Percentiles rank a stretch among this genome's conserved stretches.
phyloP scores from a whole-genome alignment of 2,797 vertebrate species.

The Masticophis lateralis region DNA sequence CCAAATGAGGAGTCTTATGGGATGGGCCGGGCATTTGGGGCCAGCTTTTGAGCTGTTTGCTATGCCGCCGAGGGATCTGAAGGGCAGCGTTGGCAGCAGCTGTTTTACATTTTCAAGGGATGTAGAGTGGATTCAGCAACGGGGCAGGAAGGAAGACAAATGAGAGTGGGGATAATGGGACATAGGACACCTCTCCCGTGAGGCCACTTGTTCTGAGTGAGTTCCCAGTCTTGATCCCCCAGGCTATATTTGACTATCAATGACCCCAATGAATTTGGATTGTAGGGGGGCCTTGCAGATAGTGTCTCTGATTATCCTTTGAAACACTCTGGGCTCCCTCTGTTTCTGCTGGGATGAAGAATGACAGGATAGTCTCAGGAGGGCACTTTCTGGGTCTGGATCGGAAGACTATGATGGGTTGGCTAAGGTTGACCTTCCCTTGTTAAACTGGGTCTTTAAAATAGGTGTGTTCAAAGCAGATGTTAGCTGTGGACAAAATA shows the following conservation, averaged over 20 bases:
- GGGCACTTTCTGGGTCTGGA: neutral
- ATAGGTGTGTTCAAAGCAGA: neutral
- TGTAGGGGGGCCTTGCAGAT: slow-evolving; percentile 5
- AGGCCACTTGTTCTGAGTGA: slow-evolving; percentile 67
- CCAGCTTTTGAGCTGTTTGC: slow-evolving; percentile 51
- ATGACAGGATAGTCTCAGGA: neutral
- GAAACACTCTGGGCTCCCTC: neutral
- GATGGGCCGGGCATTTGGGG: neutral
- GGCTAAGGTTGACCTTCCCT: neutral
- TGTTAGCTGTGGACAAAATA: neutral
- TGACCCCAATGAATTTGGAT: slow-evolving; percentile 66
- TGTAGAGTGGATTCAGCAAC: slow-evolving; percentile 52
- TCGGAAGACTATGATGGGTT: neutral
- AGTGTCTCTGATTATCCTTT: slow-evolving; percentile 19
- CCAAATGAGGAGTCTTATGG: slow-evolving; percentile 46
- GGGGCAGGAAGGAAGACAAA: slow-evolving; percentile 59
- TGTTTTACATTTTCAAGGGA: slow-evolving; percentile 64
- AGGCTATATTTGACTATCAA: slow-evolving; percentile 54
- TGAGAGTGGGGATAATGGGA: slow-evolving; percentile 60
- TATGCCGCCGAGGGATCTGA: slow-evolving; percentile 49
- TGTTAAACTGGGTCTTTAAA: neutral
- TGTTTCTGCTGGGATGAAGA: neutral
- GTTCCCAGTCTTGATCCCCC: slow-evolving; percentile 48
- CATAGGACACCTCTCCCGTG: slow-evolving; percentile 59
- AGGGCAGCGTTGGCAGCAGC: slow-evolving; percentile 45